A percentile compares a stretch with the other conserved stretches of the same genome.
Evolutionary conservation across 2,113 vertebrate genomes (phyloP).

Genomic region (Eublepharis macularius): DNA sequence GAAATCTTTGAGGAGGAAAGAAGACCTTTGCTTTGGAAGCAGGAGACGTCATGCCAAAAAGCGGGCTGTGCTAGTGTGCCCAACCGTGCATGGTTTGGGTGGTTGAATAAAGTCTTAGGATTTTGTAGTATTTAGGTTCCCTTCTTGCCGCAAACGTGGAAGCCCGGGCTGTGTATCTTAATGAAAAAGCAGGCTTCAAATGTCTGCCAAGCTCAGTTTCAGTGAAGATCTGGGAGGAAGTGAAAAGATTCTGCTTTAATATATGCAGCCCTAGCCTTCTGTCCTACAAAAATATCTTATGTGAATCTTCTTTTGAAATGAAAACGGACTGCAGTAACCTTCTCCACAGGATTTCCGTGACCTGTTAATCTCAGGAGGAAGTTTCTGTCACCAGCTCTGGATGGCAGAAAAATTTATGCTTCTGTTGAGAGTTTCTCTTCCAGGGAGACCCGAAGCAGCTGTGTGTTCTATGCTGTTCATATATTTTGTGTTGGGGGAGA

Average conservation of each 20-base stretch:
- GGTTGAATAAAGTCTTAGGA: too few relatives aligned
- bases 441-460: conserved; percentile 24
- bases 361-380: conserved; percentile 34
- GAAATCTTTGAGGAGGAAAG: too few relatives aligned
- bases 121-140: background rate
- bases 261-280: conserved; percentile 11
- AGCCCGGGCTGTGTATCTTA: background rate
- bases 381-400: conserved; percentile 3
- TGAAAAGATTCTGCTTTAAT: conserved; percentile 17
- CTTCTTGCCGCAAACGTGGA: too few relatives aligned
- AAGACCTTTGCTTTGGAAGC: too few relatives aligned
- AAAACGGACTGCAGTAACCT: conserved; percentile 43
- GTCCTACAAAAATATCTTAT: conserved; percentile 42
- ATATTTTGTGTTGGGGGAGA: background rate
- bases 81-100: too few relatives aligned
- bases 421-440: conserved; percentile 50
- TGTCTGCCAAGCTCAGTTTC: background rate
- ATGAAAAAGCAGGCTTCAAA: background rate
- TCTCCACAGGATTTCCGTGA: conserved; percentile 55
- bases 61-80: too few relatives aligned
- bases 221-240: conserved; percentile 30
- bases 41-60: too few relatives aligned
- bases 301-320: conserved; percentile 60
- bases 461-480: conserved; percentile 28
- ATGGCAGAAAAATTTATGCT: conserved; percentile 35